Conservation (phyloP, 2,797 vertebrate species). For the Myotis pilosus region DNA sequence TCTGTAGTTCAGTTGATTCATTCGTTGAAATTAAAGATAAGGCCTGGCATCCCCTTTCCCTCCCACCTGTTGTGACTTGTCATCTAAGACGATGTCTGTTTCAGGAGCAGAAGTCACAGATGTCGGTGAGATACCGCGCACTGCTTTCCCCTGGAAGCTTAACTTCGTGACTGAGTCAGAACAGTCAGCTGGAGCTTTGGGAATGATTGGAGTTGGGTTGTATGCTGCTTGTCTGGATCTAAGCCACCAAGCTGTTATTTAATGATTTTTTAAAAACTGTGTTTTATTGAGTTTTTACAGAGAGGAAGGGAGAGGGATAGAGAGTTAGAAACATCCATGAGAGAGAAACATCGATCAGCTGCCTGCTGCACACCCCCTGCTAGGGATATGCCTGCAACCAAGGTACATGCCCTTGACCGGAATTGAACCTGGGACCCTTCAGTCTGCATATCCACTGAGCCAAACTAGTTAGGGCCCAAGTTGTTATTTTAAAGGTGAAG, state of each 20-base stretch:
- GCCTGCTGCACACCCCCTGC: too few species aligned
- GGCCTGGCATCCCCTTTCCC: not conserved
- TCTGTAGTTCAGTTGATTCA: not conserved
- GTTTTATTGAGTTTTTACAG: too few species aligned
- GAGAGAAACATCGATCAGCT: too few species aligned
- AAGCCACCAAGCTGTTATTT: not conserved
- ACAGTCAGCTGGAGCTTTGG: not conserved
- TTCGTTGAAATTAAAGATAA: not conserved
- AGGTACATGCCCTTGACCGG: too few species aligned
- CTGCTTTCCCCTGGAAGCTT: not conserved
- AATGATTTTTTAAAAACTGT: too few species aligned
- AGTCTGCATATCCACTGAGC: too few species aligned
- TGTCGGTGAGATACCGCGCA: not conserved
- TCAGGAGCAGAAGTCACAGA: slow-evolving; percentile 6
- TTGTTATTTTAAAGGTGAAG: not conserved
- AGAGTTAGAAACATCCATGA: too few species aligned
- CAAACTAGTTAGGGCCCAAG: not conserved
- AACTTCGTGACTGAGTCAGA: not conserved
- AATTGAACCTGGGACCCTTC: too few species aligned
- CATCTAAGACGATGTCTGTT: not conserved
- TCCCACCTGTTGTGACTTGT: not conserved
- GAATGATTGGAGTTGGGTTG: not conserved
- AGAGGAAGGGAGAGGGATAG: too few species aligned
- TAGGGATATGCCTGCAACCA: too few species aligned
- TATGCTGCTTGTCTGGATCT: not conserved